Percentiles rank a stretch among this genome's conserved stretches.
These are phyloP conservation scores for Oscheius sp. DNA, from an alignment of 2,888 invertebrate genomes.

Conservation along the genomic window DNA sequence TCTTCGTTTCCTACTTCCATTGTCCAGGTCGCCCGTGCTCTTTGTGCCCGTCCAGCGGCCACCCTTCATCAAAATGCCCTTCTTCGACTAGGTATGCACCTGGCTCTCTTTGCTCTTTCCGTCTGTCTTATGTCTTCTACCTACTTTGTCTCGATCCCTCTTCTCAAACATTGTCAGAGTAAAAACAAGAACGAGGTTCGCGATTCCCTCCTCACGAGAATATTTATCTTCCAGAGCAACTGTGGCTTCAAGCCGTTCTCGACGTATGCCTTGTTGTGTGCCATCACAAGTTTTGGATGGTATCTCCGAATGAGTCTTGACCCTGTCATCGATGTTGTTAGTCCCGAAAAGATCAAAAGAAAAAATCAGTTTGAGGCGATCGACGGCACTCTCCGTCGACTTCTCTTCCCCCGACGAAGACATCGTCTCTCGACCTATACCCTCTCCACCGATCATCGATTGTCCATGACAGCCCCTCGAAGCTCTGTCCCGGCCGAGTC, in stretches of 20 bases:
- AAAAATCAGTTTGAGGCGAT: constrained; percentile 8
- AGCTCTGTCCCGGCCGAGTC: background rate
- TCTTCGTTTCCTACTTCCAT: background rate
- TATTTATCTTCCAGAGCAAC: background rate
- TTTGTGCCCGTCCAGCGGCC: constrained; percentile 4
- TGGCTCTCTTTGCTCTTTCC: constrained; percentile 13
- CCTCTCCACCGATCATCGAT: constrained; percentile 14
- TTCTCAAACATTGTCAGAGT: constrained; percentile 1
- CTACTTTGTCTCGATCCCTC: constrained; percentile 9
- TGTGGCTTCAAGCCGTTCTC: constrained; percentile 14
- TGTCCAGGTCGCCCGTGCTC: constrained; percentile 12
- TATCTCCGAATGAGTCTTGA: constrained; percentile 21
- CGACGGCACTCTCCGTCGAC: constrained; percentile 15
- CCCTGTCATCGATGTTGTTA: constrained; percentile 27
- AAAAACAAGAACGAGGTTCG: background rate
- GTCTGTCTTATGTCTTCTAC: constrained; percentile 18
- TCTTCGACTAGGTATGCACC: constrained; percentile 24
- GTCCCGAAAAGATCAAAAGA: background rate
- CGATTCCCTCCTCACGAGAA: background rate
- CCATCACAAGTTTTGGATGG: constrained; percentile 13
- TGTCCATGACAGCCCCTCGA: constrained; percentile 12
- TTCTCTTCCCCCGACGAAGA: background rate
- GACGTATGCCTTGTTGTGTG: constrained; percentile 4
- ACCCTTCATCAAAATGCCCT: constrained; percentile 10
- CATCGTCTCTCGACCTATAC: constrained; percentile 19